Evolutionary conservation across 2,888 invertebrate genomes (phyloP), one percentile per base, ranked within the genome.

Genomic region (Exocentrus adspersus): DNA sequence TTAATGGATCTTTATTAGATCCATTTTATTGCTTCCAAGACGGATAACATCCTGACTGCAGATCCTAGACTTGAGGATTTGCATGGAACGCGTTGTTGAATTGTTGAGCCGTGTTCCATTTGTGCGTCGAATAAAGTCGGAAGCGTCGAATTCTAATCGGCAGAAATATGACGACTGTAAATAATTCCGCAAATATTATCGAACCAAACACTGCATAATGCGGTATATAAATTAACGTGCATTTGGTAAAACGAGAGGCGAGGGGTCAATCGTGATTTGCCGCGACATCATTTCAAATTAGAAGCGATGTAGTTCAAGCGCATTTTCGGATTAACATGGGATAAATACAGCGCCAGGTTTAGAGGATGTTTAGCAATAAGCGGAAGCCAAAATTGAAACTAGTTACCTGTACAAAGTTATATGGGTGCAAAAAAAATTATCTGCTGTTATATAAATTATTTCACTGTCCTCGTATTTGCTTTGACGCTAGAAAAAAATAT

Each of bases 241-340:
- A 62, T 65, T 65, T 62, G 54, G 65, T 53, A 50, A 63, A 67
- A 61, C 61, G 65, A 48, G 65, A 48, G 53, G 53, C 20, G 45
- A 53, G 58, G 62, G 52, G 60, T 65, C 61, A 56, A 65, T 60
- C 56, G 64, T 54, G 65, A 70, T 67, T 67, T 66, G 64, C 64
- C 58, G 42, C 21, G 52, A 66, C 71, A 75, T 75, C 72, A 76
- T 72, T 77, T 71, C 73, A 74, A 73, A 76, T 77, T 76, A 75
- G 75, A 76, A 74, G 67, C 72, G 69, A 56, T 60, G 69, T 37
- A 37, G 37, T 37, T 12, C 37, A 37, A 37, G 37, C 37, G 37
- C 37, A 37, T 37, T 37, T 37, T 37, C 37, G 37, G 37, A 37
- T 64, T 69, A 62, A 62, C 67, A 58, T 64, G 19, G 51, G 37